Percentiles rank a stretch among this genome's conserved stretches.
Conservation (phyloP, 1,140 invertebrate genomes). For the Zaprionus nigranus region DNA sequence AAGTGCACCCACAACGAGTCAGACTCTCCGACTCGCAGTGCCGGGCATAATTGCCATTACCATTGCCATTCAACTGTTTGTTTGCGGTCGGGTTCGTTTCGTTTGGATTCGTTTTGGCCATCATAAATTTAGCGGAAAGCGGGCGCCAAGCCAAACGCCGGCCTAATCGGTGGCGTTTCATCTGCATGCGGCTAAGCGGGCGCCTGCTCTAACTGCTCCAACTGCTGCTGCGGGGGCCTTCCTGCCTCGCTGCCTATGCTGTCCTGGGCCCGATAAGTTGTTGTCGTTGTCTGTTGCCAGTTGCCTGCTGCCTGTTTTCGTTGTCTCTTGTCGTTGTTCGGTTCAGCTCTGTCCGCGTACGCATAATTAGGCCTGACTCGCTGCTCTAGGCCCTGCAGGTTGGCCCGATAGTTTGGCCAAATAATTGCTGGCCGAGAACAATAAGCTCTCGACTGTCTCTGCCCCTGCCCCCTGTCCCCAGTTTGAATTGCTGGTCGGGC, state of each 20-base stretch:
- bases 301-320: slow-evolving; percentile 51
- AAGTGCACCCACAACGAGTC: slow-evolving; percentile 9
- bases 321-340: slow-evolving; percentile 43
- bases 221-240: not conserved
- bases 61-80: slow-evolving; percentile 80
- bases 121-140: slow-evolving; percentile 66
- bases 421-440: slow-evolving; percentile 73
- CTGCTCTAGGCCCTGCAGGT: slow-evolving; percentile 44
- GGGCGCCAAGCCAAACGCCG: slow-evolving; percentile 45
- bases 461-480: not conserved
- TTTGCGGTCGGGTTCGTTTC: slow-evolving; percentile 51
- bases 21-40: slow-evolving; percentile 11
- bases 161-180: slow-evolving; percentile 80
- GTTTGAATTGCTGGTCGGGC: not conserved
- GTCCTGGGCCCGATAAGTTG: slow-evolving; percentile 24
- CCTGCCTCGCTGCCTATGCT: not conserved
- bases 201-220: slow-evolving; percentile 23
- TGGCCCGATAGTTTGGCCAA: slow-evolving; percentile 53
- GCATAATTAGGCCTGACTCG: slow-evolving; percentile 74
- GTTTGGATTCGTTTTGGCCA: slow-evolving; percentile 71
- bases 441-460: slow-evolving; percentile 39
- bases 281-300: slow-evolving; percentile 50
- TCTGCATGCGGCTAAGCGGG: slow-evolving; percentile 40
- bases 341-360: slow-evolving; percentile 64
- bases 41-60: slow-evolving; percentile 72